Percentiles rank a stretch among this genome's conserved stretches.
Evolutionary conservation across 2,888 invertebrate genomes (phyloP).

Genomic region (Apamea epomidion): DNA sequence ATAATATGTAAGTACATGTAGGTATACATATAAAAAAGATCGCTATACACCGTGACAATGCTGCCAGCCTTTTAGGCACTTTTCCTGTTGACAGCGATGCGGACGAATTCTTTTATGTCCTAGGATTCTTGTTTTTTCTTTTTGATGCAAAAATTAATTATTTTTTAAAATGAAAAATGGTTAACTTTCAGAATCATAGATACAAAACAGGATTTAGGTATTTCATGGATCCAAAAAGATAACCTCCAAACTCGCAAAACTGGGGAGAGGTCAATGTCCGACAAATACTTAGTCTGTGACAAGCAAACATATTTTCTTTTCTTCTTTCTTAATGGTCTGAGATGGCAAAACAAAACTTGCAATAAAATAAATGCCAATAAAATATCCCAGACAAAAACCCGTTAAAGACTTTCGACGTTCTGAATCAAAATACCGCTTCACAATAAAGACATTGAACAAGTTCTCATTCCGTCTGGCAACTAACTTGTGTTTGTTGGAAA

Average conservation of each 20-base stretch:
- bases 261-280: neutral
- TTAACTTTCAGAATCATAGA: neutral
- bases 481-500: constrained; percentile 44
- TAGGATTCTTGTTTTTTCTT: neutral
- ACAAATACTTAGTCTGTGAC: neutral
- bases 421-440: constrained; percentile 42
- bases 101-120: neutral
- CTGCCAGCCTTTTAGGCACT: neutral
- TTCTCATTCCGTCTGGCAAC: constrained; percentile 45
- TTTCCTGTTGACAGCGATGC: neutral
- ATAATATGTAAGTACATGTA: no score
- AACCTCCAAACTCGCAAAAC: neutral
- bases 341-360: neutral
- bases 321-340: neutral
- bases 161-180: neutral
- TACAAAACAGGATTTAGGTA: no score
- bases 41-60: no score
- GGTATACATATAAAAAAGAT: neutral
- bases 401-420: constrained; percentile 18
- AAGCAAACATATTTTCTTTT: neutral
- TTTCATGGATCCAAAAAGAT: neutral
- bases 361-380: neutral
- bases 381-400: constrained; percentile 23
- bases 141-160: neutral
- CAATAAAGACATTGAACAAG: constrained; percentile 37